Base-by-base conservation (phyloP, 1,140 invertebrate genomes). In the Bactericera cockerelli region DNA sequence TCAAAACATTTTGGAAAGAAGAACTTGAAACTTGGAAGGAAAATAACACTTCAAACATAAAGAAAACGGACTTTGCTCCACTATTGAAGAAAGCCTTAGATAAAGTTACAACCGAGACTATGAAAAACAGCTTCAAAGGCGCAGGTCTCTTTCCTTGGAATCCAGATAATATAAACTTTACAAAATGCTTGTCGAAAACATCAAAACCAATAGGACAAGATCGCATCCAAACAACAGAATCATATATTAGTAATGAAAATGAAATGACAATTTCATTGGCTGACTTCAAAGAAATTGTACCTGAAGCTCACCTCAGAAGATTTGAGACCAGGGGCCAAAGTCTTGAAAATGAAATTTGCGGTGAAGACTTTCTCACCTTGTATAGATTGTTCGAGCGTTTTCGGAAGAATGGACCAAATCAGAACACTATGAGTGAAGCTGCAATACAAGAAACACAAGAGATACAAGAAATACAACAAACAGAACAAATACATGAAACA, bases 1-100 rank as follows among this genome's bases (percentile, higher is more conserved):
- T 70, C 2, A 72, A 73, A 66, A 42, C 53, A 38, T 59, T 42
- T 13, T 73, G 71, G 70, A 65, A 63, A 55, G 64, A 70, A 49
- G 31, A 61, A 4, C 65, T 70, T 28, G 19, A 57, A 28, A 25
- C 56, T 38, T 63, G 64, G 38, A 59, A 53, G 56, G 28, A 39
- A 8, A 59, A 65, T 54, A 59, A 59, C 28, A 26, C 36, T 10
- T 61, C 57, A 14, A 64, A 64, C 59, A 42, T 73, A 2, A 70
- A 58, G 11, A 69, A 70, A 67, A 13, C 57, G 10, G 60, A 68
- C 24, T 70, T 71, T 62, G 66, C 66, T n/a, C 63, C 65, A 16
- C n/a, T 72, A 19, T 66, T 73, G 26, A 57, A 68, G 57, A 55
- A 58, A 31, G 65, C 66, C 10, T 65, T 66, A 10, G 38, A 59